phyloP scores from a whole-genome alignment of 1,140 invertebrate species.

The Augochlora pura region DNA sequence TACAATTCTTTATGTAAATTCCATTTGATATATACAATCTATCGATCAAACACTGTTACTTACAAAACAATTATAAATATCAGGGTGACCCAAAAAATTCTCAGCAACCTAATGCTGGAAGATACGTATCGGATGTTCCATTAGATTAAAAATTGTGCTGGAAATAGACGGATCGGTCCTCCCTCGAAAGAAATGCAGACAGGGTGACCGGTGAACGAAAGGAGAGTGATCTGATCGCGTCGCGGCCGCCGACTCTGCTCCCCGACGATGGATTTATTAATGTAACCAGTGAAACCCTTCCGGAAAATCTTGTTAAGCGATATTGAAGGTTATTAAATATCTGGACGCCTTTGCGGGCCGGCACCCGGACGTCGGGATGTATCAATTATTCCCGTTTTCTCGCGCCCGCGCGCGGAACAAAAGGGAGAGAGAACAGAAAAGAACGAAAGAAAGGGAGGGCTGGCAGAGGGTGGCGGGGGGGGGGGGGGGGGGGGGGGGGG shows the following conservation, averaged over 20 bases:
- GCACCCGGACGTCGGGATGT: slow-evolving; percentile 33
- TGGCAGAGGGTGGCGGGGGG: too few relatives aligned
- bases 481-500: too few relatives aligned
- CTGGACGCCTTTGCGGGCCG: slow-evolving; percentile 31
- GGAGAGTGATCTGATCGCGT: slow-evolving; percentile 44
- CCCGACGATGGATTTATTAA: slow-evolving; percentile 71
- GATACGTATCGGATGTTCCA: too few relatives aligned
- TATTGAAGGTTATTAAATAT: slow-evolving; percentile 78
- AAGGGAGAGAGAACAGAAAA: slow-evolving; percentile 16
- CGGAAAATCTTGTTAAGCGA: slow-evolving; percentile 75
- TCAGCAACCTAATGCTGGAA: too few relatives aligned
- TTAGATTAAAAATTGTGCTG: too few relatives aligned
- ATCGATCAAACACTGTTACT: too few relatives aligned
- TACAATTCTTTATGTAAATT: too few relatives aligned
- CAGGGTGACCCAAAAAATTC: too few relatives aligned
- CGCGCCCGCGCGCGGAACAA: neutral
- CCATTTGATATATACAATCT: too few relatives aligned
- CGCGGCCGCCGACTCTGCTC: slow-evolving; percentile 29
- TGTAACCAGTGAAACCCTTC: slow-evolving; percentile 74
- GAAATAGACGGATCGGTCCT: neutral
- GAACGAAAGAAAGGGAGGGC: slow-evolving; percentile 5
- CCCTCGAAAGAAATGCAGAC: neutral
- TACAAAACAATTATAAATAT: too few relatives aligned
- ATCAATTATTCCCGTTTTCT: slow-evolving; percentile 58
- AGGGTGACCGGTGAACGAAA: slow-evolving; percentile 21